Base-by-base conservation (phyloP, 2,797 vertebrate genomes). In the Nyctalus aviator region DNA sequence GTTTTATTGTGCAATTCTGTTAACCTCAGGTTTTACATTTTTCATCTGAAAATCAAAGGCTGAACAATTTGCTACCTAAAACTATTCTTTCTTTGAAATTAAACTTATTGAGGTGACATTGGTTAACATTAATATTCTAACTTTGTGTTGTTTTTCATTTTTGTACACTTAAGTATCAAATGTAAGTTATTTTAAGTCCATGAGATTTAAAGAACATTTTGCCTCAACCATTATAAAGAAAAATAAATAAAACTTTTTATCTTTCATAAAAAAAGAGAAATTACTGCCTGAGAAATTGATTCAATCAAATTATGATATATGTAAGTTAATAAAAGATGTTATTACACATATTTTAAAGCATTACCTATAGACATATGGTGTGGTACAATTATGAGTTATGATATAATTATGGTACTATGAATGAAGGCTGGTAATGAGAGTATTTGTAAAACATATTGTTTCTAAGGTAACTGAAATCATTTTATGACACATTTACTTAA, bases 381-480 rank as follows among this genome's bases (percentile, higher is more conserved):
- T 6, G 13, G 35, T 30, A 75, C 50, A 68, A 59, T 46, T 73
- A 81, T 41, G 57, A 69, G 14, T 64, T 77, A 68, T 68, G 59
- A 46, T 41, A 59, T 27, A 76, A 71, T 76, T 66, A 66, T 25
- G 7, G 50, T 81, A 46, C 15, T 94, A 90, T 73, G 14, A 50
- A 50, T 48, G 30, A 93, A 92, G 25, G 10, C 7, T 72, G n/a
- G 32, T 84, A 23, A 73, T 85, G 32, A n/a, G 30, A n/a, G 20
- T 72, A 78, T 55, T 87, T 91, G 32, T 57, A 55, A 88, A 64
- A 88, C 20, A 46, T 57, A 83, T 50, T 85, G 13, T 57, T 94
- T 94, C 37, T 88, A 68, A 89, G 57, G 53, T 84, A 66, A 94
- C 21, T 86, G 50, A 96, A 88, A 81, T 78, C 69, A 68, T 20